Conservation (phyloP, 2,797 vertebrate genomes). For the Eptatretus atami region DNA sequence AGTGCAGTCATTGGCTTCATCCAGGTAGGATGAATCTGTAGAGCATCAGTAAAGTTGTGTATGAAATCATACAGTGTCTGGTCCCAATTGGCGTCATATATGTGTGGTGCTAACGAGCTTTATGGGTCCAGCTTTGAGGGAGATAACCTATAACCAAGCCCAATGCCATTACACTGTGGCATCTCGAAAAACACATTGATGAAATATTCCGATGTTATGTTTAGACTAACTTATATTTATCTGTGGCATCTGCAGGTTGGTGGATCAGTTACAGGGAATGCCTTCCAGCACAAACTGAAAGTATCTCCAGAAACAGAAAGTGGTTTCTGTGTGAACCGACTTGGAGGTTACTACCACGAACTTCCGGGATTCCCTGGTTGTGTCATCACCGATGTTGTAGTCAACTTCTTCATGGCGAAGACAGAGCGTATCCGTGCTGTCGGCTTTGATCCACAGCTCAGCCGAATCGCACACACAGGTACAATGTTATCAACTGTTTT, state of each 20-base stretch:
- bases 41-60: too few species aligned
- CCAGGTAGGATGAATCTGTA: too few species aligned
- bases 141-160: too few species aligned
- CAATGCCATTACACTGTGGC: too few species aligned
- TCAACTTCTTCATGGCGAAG: conserved; percentile 58
- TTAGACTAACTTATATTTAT: too few species aligned
- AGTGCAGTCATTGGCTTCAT: too few species aligned
- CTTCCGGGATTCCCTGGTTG: conserved; percentile 37
- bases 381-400: conserved; percentile 44
- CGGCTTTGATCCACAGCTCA: conserved; percentile 42
- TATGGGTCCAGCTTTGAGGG: too few species aligned
- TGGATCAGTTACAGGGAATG: conserved; percentile 49
- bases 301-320: conserved; percentile 28
- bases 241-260: conserved; percentile 25
- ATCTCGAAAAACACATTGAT: too few species aligned
- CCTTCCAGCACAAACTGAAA: conserved; percentile 33
- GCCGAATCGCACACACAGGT: conserved; percentile 35
- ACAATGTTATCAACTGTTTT: background rate
- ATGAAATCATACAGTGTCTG: too few species aligned
- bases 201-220: too few species aligned
- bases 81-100: too few species aligned
- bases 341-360: conserved; percentile 27
- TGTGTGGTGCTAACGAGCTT: too few species aligned
- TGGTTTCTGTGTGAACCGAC: conserved; percentile 36
- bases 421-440: conserved; percentile 36